phyloP scores from a whole-genome alignment of 1,140 invertebrate species.

The Theocolax elegans region DNA sequence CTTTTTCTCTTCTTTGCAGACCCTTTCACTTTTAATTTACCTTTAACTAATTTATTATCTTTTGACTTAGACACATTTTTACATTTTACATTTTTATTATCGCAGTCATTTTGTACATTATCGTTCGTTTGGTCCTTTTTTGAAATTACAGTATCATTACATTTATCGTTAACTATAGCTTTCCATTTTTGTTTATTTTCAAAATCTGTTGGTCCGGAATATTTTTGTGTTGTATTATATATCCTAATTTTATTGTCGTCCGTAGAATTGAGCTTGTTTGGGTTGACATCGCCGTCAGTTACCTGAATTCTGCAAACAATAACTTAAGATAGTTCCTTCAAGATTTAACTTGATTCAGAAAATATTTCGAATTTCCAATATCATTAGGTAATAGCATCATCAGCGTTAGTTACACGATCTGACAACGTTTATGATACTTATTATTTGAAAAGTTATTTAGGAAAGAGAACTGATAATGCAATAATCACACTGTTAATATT shows the following conservation, averaged over 20 bases:
- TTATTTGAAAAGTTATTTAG: no score
- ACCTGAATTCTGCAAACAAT: slow-evolving; percentile 80
- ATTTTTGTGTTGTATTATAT: slow-evolving; percentile 80
- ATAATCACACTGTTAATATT: no score
- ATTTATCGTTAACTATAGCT: slow-evolving; percentile 68
- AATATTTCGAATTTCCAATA: no score
- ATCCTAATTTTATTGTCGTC: slow-evolving; percentile 79
- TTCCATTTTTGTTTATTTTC: slow-evolving; percentile 81
- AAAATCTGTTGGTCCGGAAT: slow-evolving; percentile 79
- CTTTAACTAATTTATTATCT: neutral
- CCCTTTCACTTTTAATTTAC: slow-evolving; percentile 7
- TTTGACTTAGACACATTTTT: neutral
- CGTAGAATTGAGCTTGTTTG: slow-evolving; percentile 71
- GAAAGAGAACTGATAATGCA: no score
- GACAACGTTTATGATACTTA: no score
- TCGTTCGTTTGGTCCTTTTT: slow-evolving; percentile 36
- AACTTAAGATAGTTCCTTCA: slow-evolving; percentile 13
- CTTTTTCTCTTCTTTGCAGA: slow-evolving; percentile 9
- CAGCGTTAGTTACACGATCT: no score
- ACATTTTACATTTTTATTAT: slow-evolving; percentile 18
- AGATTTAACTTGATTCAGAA: no score
- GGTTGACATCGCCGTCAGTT: slow-evolving; percentile 88
- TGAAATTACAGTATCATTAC: slow-evolving; percentile 54
- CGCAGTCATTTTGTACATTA: no score
- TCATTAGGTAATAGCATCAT: no score